Conservation (phyloP, 1,140 invertebrate species). For the Diorhabda carinulata region DNA sequence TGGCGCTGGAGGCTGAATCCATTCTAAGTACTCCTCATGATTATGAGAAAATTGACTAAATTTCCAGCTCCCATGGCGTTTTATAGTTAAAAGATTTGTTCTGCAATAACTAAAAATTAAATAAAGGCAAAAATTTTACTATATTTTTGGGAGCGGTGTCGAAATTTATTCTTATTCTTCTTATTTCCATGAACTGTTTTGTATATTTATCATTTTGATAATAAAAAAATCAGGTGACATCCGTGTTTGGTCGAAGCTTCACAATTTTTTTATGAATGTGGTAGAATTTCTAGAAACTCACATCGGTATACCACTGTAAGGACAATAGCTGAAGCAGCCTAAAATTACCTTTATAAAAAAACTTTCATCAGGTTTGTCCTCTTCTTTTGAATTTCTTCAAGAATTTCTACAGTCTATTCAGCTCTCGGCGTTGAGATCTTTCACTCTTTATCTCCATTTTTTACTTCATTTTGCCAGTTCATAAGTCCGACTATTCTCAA, state of each 20-base stretch:
- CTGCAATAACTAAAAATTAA: no score
- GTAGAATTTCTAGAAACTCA: neutral
- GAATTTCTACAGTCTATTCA: no score
- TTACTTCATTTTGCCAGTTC: no score
- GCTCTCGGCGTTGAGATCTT: no score
- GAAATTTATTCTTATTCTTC: neutral
- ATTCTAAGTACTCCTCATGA: neutral
- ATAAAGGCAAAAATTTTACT: no score
- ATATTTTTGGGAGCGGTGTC: neutral
- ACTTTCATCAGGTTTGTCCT: no score
- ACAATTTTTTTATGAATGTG: neutral
- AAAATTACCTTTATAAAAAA: neutral
- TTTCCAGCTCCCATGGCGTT: no score
- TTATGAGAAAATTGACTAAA: no score
- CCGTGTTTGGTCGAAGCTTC: neutral
- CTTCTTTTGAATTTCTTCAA: no score
- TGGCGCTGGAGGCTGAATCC: neutral
- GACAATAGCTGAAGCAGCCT: slow-evolving; percentile 1
- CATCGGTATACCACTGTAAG: neutral
- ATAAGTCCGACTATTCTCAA: no score
- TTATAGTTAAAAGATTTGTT: no score
- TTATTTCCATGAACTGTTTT: neutral
- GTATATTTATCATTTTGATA: neutral
- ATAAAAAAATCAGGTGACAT: neutral
- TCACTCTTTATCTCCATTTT: no score